A percentile compares a stretch with the other conserved stretches of the same genome.
Evolutionary conservation across 2,888 invertebrate genomes (phyloP).

Genomic region (Lottia scabra): DNA sequence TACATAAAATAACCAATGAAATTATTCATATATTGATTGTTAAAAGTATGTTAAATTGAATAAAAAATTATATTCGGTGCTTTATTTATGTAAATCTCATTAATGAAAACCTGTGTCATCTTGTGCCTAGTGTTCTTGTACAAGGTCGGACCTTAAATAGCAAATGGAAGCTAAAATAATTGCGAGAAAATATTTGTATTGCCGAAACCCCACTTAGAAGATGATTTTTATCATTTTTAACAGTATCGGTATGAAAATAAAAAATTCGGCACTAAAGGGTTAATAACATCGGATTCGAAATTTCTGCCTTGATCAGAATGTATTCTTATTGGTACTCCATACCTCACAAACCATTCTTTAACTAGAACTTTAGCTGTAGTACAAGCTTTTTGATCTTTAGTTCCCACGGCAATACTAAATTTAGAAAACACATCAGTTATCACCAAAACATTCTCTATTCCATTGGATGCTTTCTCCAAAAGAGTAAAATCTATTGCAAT

Average conservation of each 20-base stretch:
- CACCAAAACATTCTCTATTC: slow-evolving; percentile 38
- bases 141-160: no score
- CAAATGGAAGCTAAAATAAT: no score
- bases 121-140: no score
- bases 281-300: slow-evolving; percentile 17
- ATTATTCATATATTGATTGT: no score
- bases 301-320: slow-evolving; percentile 22
- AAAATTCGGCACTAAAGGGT: not conserved
- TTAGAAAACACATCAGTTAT: slow-evolving; percentile 38
- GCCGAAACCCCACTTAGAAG: no score
- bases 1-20: no score
- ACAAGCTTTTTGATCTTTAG: slow-evolving; percentile 20
- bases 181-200: no score
- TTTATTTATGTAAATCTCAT: no score
- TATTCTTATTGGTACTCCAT: slow-evolving; percentile 16
- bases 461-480: slow-evolving; percentile 29
- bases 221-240: no score
- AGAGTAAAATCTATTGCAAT: slow-evolving; percentile 39
- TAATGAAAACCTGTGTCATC: no score
- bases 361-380: slow-evolving; percentile 22
- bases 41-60: no score
- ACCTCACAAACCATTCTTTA: slow-evolving; percentile 24
- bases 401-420: slow-evolving; percentile 14
- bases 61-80: no score
- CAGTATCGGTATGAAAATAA: not conserved